Evolutionary conservation across 2,113 vertebrate genomes (phyloP).

Genomic region (Trinectes maculatus): DNA sequence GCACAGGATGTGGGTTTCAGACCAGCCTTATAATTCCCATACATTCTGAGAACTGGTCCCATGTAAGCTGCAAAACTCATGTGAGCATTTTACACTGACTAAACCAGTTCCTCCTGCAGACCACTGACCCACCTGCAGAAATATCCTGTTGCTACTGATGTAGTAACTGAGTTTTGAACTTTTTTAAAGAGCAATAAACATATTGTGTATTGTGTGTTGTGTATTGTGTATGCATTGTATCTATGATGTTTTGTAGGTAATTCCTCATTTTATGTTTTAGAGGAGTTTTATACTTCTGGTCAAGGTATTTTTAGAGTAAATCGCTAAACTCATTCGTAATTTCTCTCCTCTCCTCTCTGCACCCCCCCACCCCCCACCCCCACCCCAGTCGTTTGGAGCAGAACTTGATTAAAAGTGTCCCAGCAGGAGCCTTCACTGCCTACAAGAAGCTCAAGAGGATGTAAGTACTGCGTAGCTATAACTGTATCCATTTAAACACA

Average conservation of each 20-base stretch:
- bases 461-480: constrained; percentile 83
- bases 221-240: too few relatives aligned
- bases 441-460: constrained; percentile 99
- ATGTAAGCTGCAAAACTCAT: constrained; percentile 32
- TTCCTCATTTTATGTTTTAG: background rate
- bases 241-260: background rate
- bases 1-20: background rate
- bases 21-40: too few relatives aligned
- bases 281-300: background rate
- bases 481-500: too few relatives aligned
- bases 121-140: constrained; percentile 34
- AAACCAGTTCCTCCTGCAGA: constrained; percentile 24
- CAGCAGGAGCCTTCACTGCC: constrained; percentile 91
- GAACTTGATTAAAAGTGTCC: constrained; percentile 94
- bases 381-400: constrained; percentile 94
- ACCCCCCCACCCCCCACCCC: constrained; percentile 40
- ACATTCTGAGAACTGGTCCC: too few relatives aligned
- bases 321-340: background rate
- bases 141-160: constrained; percentile 15
- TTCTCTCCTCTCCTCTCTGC: background rate
- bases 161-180: too few relatives aligned
- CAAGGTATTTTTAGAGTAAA: background rate
- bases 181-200: too few relatives aligned
- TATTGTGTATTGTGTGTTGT: too few relatives aligned
- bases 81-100: constrained; percentile 22